Evolutionary conservation across 2,797 vertebrate genomes (phyloP).

Genomic region (Amniataba percoides): DNA sequence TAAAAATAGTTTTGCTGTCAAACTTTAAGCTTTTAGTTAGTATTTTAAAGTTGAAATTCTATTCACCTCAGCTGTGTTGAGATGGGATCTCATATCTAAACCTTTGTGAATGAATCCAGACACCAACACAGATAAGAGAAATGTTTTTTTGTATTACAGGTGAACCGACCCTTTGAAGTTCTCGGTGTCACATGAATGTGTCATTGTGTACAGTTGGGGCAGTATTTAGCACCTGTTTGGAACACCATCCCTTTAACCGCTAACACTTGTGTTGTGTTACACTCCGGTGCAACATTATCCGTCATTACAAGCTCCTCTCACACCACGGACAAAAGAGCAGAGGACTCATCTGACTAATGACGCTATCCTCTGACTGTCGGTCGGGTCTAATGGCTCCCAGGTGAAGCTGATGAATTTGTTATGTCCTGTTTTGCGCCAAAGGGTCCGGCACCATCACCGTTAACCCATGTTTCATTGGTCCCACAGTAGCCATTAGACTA

Average conservation of each 20-base stretch:
- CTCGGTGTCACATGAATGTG: background rate
- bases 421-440: constrained; percentile 22
- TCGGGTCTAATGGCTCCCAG: constrained; percentile 50
- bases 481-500: constrained; percentile 3
- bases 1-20: background rate
- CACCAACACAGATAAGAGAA: background rate
- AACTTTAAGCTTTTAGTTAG: too few species aligned
- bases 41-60: background rate
- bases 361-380: constrained; percentile 46
- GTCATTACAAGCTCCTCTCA: constrained; percentile 81
- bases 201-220: constrained; percentile 25
- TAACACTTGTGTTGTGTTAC: constrained; percentile 70
- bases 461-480: constrained; percentile 10
- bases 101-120: background rate
- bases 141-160: background rate
- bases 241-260: constrained; percentile 41
- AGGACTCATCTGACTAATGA: constrained; percentile 66
- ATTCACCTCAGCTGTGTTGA: background rate
- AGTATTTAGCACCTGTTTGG: constrained; percentile 62
- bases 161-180: background rate
- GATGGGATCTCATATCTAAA: background rate
- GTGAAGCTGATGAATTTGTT: constrained; percentile 15
- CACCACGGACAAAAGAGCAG: constrained; percentile 72
- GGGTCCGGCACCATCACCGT: background rate
- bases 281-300: constrained; percentile 64